Evolutionary conservation across 2,888 invertebrate genomes (phyloP), one percentile per base, ranked within the genome.

Genomic region (Vesta saturnalis): DNA sequence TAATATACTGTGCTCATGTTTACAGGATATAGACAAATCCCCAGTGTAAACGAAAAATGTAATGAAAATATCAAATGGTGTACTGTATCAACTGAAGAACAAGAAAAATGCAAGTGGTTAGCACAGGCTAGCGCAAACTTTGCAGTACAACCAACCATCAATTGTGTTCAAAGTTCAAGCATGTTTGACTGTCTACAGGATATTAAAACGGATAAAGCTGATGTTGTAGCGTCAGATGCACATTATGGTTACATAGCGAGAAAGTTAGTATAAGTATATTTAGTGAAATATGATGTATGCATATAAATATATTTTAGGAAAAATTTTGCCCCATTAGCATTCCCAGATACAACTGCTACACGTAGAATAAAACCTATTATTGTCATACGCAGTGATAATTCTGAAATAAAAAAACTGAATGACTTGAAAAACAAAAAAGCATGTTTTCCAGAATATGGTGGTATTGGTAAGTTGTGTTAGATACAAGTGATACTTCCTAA

Each of bases 391-490:
- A 39, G 8, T 14, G 54, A 16, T 8, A 47, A 54, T 22, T 16
- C 85, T 72, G 70, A 78, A n/a, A 71, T 75, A n/a, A 77, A 81
- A 18, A 83, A 85, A 21, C 88, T 90, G 71, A 85, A 86, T 69
- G 87, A 89, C 78, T 77, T 92, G 1, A 83, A 86, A 43, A 85
- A 83, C 0, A 87, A 84, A 71, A 86, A 83, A 19, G 90, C 89
- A 0, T 92, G 91, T 79, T 89, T 92, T 83, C 89, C 91, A 0
- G 89, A 90, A 76, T 91, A 86, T 73, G 89, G 90, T 0, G 91
- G 91, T 35, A 87, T 91, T 61, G 87, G 89, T 89, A 72, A 83
- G 76, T 58, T 22, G n/a, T n/a, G n/a, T n/a, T n/a, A n/a, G n/a
- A n/a, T n/a, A n/a, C n/a, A n/a, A n/a, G n/a, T n/a, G n/a, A n/a